Percentiles rank a stretch among this genome's conserved stretches.
Conservation (phyloP, 2,888 invertebrate species). For the Cerastis leucographa region DNA sequence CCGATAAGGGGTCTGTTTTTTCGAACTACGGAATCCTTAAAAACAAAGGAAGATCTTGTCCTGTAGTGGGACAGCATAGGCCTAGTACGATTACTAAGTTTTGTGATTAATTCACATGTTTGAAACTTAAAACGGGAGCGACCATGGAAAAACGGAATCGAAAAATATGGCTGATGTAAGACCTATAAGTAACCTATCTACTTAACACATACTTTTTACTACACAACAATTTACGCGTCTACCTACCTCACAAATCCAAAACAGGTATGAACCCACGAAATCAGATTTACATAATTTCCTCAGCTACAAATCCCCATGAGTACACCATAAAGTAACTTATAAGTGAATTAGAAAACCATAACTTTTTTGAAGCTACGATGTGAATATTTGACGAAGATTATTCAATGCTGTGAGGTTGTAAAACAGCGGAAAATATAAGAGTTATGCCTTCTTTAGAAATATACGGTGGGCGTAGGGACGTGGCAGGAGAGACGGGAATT, state of each 20-base stretch:
- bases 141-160: neutral
- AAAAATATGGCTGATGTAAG: neutral
- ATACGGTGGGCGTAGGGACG: conserved; percentile 43
- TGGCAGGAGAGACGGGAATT: conserved; percentile 3
- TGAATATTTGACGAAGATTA: conserved; percentile 73
- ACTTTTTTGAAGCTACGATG: conserved; percentile 58
- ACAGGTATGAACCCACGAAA: conserved; percentile 28
- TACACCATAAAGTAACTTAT: conserved; percentile 42
- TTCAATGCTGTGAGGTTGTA: conserved; percentile 68
- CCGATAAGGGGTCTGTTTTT: no score
- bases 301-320: conserved; percentile 43
- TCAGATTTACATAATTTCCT: conserved; percentile 39
- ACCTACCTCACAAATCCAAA: neutral
- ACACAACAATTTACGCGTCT: conserved; percentile 6
- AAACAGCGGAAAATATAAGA: conserved; percentile 72
- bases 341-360: conserved; percentile 66
- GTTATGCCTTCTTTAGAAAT: conserved; percentile 69
- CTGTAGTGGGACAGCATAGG: neutral
- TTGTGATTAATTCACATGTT: neutral
- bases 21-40: no score
- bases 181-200: no score
- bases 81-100: neutral
- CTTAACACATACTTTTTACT: neutral
- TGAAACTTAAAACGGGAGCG: neutral
- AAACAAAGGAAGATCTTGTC: neutral